Base-by-base conservation (phyloP, 2,797 vertebrate species). In the Rhincodon typus region DNA sequence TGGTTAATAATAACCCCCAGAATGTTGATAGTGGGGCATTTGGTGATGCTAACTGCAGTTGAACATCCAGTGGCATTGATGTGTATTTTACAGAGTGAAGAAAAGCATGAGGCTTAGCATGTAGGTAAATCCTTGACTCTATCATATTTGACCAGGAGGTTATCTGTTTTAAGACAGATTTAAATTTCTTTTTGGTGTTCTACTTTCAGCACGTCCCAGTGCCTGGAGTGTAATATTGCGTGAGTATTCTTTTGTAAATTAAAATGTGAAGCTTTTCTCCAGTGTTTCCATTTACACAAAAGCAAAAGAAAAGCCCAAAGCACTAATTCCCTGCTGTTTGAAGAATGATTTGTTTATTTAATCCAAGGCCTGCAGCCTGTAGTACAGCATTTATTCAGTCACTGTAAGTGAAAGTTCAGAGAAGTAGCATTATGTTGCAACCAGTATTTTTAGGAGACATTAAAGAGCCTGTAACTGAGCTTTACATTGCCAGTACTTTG, bases 281-380 rank as follows among this genome's bases (percentile, higher is more conserved):
- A 96, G 96, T 96, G 96, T 96, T 96, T 95, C 97, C 97, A 97
- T 97, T 96, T 97, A 94, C 94, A 96, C 46, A 96, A 95, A 94
- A 42, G 34, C n/a, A 62, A 96, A 82, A 69, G 96, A 96, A 96
- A 96, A 93, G 34, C 62, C 42, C n/a, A 94, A 97, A 96, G 96
- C 96, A 97, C 96, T 96, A 96, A 95, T 87, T 96, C 94, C 79
- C 77, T 94, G n/a, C 96, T 96, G 96, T 96, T 96, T 96, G 96
- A 96, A 96, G 96, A 96, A 96, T 96, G 46, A 97, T 97, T 97
- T 96, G 97, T 96, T 96, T 96, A 95, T 96, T 95, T 96, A 96
- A 96, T 97, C 96, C 96, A 96, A 94, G 91, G 88, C 96, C 42
- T 93, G 82, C 57, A 95, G 93, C 96, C 96, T 97, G 95, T 94